phyloP scores from a whole-genome alignment of 2,888 invertebrate genomes.

The Melikaiella ostensackeni region DNA sequence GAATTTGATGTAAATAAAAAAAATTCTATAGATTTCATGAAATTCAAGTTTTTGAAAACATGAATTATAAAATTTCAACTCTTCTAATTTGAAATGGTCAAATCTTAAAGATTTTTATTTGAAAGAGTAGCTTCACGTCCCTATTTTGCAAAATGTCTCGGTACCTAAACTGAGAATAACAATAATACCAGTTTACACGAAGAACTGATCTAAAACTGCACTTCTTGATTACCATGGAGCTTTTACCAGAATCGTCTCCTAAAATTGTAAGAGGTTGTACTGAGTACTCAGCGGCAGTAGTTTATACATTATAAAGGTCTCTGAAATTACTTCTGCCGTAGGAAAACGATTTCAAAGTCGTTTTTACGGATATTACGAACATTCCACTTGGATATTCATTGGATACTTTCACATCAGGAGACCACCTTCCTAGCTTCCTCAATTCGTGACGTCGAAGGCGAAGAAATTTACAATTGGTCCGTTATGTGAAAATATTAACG shows the following conservation, averaged over 20 bases:
- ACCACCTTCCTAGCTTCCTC: neutral
- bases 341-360: neutral
- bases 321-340: neutral
- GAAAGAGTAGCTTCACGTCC: too few relatives aligned
- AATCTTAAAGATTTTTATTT: too few relatives aligned
- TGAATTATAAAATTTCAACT: too few relatives aligned
- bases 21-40: too few relatives aligned
- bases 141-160: too few relatives aligned
- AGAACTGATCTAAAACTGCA: conserved; percentile 13
- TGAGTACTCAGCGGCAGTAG: neutral
- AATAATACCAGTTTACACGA: neutral
- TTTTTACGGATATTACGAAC: conserved; percentile 10
- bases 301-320: conserved; percentile 8
- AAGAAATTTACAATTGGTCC: neutral
- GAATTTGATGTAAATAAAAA: too few relatives aligned
- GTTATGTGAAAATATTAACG: neutral
- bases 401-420: neutral
- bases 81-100: too few relatives aligned
- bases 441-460: neutral
- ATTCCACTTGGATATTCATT: conserved; percentile 18
- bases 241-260: conserved; percentile 4
- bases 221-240: conserved; percentile 13
- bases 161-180: too few relatives aligned
- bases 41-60: too few relatives aligned
- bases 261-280: conserved; percentile 20